A percentile compares a stretch with the other conserved stretches of the same genome.
phyloP scores from a whole-genome alignment of 2,797 vertebrate genomes.

The Esox masquinongy region DNA sequence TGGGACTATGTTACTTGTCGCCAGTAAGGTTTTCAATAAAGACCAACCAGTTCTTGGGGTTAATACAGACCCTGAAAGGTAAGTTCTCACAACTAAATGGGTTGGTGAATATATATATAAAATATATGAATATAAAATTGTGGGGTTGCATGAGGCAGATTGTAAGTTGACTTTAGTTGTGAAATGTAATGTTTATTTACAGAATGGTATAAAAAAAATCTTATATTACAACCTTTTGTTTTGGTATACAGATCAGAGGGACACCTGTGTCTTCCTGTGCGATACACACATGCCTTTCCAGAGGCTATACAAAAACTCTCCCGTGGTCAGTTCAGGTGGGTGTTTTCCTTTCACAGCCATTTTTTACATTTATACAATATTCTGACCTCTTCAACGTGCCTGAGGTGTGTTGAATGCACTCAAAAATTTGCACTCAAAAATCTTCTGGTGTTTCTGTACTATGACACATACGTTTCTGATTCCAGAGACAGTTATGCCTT shows the following conservation, averaged over 20 bases:
- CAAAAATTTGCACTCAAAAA: no score
- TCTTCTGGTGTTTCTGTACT: not conserved
- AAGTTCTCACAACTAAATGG: constrained; percentile 45
- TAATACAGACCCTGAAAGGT: constrained; percentile 98
- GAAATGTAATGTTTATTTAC: not conserved
- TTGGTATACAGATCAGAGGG: constrained; percentile 87
- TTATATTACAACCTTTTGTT: not conserved
- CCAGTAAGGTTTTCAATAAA: constrained; percentile 93
- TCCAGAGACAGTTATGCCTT: constrained; percentile 15
- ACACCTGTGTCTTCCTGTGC: constrained; percentile 93
- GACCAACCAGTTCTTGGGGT: constrained; percentile 95
- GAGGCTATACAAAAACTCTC: constrained; percentile 90
- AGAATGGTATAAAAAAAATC: not conserved
- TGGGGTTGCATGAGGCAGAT: not conserved
- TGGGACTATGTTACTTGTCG: constrained; percentile 96
- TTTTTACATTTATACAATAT: not conserved
- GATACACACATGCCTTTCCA: constrained; percentile 88
- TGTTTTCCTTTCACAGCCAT: constrained; percentile 42
- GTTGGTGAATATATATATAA: not conserved
- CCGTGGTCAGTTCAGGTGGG: constrained; percentile 95
- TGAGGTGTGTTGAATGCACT: not conserved
- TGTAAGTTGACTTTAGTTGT: not conserved
- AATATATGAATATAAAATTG: no score
- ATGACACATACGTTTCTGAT: not conserved
- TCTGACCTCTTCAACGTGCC: not conserved